A percentile compares a stretch with the other conserved stretches of the same genome.
These are phyloP conservation scores for Anthopleura sola DNA, from an alignment of 64 coral and sea anemone genomes.

Conservation along the genomic window DNA sequence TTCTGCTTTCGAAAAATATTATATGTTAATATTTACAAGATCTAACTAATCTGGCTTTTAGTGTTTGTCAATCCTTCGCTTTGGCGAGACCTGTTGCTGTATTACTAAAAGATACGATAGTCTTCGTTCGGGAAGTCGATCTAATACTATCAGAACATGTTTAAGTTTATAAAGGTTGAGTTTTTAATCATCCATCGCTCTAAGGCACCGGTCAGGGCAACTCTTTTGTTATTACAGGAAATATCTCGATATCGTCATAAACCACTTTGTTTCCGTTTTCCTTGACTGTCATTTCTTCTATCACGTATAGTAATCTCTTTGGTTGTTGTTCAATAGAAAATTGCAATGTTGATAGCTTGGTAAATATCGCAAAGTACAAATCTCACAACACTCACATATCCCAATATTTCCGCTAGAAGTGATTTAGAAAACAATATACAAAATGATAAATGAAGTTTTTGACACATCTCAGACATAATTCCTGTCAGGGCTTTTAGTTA, in stretches of 20 bases:
- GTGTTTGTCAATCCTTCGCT: not conserved
- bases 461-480: not conserved
- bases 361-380: not conserved
- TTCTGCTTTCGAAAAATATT: not conserved
- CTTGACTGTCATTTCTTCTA: not conserved
- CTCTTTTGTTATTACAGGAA: not conserved
- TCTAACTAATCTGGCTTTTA: not conserved
- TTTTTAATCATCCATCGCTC: not conserved
- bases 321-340: not conserved
- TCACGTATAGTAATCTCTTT: not conserved
- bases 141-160: not conserved
- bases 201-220: not conserved
- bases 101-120: not conserved
- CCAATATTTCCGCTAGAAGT: not conserved
- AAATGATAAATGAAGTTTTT: not conserved
- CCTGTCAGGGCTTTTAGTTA: not conserved
- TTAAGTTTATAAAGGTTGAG: not conserved
- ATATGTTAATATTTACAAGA: slow-evolving; percentile 14
- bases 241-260: slow-evolving; percentile 5
- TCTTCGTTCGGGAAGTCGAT: not conserved
- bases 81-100: not conserved
- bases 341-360: not conserved
- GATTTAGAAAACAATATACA: not conserved
- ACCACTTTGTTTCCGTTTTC: slow-evolving; percentile 10
- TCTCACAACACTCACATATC: not conserved